phyloP scores from a whole-genome alignment of 2,797 vertebrate genomes.

The Silurus lanzhouensis region DNA sequence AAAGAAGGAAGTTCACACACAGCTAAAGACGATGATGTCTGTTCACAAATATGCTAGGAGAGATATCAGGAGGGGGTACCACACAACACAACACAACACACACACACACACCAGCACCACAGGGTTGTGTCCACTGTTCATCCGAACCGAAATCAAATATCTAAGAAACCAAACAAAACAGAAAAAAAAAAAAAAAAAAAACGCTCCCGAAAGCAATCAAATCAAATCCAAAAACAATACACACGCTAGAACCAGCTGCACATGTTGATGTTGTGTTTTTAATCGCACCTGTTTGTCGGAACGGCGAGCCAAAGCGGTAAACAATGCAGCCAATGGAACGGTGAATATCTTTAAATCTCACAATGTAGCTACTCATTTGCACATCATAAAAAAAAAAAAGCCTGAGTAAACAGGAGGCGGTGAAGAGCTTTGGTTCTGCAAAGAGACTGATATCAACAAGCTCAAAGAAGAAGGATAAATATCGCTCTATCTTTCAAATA shows the following conservation, averaged over 20 bases:
- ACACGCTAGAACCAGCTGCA: neutral
- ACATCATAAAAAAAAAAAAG: slow-evolving; percentile 9
- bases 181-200: too few species aligned
- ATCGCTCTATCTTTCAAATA: slow-evolving; percentile 3
- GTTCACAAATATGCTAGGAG: neutral
- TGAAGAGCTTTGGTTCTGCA: slow-evolving; percentile 14
- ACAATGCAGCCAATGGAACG: neutral
- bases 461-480: slow-evolving; percentile 20
- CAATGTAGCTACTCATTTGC: neutral
- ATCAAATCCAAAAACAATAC: neutral
- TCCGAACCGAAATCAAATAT: slow-evolving; percentile 32
- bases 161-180: slow-evolving; percentile 36
- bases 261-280: neutral
- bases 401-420: neutral
- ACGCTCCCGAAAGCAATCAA: slow-evolving; percentile 36
- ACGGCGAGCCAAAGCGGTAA: neutral
- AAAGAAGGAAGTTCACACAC: neutral
- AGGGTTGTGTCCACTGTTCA: slow-evolving; percentile 7
- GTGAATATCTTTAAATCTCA: slow-evolving; percentile 19
- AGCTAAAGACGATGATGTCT: neutral
- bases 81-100: neutral
- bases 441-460: slow-evolving; percentile 7
- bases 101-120: neutral
- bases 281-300: slow-evolving; percentile 11
- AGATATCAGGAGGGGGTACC: too few species aligned